Evolutionary conservation across 53 echinoderm and acorn worm species (phyloP), one percentile per base, ranked within the genome.

Genomic region (Echinometra lucunter): DNA sequence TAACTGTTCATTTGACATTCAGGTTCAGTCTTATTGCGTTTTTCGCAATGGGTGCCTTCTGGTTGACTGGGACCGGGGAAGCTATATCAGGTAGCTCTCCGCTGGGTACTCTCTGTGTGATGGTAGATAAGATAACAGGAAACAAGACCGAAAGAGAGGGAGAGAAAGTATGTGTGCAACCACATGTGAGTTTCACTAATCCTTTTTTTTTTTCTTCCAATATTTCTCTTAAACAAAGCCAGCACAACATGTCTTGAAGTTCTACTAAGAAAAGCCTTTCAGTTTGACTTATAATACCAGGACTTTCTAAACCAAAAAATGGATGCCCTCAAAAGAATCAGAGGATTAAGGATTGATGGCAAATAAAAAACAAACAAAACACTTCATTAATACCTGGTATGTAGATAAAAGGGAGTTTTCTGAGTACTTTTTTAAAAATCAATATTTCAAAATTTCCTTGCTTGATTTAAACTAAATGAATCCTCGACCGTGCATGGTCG

Each of bases 41-140:
- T 94, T 96, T 97, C 42, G 96, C 97, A 58, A 97, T 82, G 49
- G 94, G 96, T 55, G 74, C 94, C 90, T 96, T 93, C 30, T 56
- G 23, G 34, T 49, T 94, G 85, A 74, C 94, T 15, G 97, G 96
- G 66, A 94, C 69, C 6, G 97, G 97, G 18, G 97, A 96, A 42
- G 96, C 89, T 60, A 97, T 97, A 35, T 97, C 97, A 0, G 97
- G 97, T 58, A 97, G 57, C 57, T 97, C 97, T 88, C 97, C 97
- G 57, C 97, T 97, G 55, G 97, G 95, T 66, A 97, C 78, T 78
- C 97, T 95, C 97, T 97, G 96, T 97, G 96, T 57, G 88, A 95
- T 88, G 35, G 49, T 0, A 45, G 91, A 57, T 19, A 45, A 28
- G 60, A 80, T 23, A 74, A 1, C 63, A 63, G 28, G 47, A 95